Evolutionary conservation across 2,113 vertebrate species (phyloP).

Genomic region (Monopterus albus): DNA sequence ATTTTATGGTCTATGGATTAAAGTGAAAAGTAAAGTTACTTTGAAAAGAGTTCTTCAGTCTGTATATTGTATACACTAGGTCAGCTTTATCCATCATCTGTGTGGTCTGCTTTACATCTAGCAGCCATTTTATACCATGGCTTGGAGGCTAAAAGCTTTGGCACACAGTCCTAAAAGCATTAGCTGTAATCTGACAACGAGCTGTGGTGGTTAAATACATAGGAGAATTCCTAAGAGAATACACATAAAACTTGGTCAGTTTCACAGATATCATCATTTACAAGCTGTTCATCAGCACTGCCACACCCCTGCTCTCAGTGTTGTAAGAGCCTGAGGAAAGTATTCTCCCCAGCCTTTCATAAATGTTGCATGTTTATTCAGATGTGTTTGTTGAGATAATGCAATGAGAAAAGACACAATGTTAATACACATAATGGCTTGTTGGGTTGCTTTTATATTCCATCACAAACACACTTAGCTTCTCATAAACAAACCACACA

Average conservation of each 20-base stretch:
- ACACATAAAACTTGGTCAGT: not conserved
- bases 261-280: conserved; percentile 3
- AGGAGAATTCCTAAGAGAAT: not conserved
- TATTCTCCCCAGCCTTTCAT: not conserved
- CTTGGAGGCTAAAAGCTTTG: no score
- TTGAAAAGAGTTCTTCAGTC: no score
- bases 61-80: no score
- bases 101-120: no score
- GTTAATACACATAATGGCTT: not conserved
- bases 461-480: not conserved
- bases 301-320: not conserved
- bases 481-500: conserved; percentile 24
- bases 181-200: no score
- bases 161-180: no score
- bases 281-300: conserved; percentile 1
- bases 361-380: conserved; percentile 37
- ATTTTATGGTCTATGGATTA: not conserved
- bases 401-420: not conserved
- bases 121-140: no score
- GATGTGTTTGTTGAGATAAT: not conserved
- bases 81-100: no score
- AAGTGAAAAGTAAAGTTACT: no score
- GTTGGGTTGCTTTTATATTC: conserved; percentile 4
- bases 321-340: conserved; percentile 10
- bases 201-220: no score